phyloP scores from a whole-genome alignment of 2,797 vertebrate species.

The Botia kubotai region DNA sequence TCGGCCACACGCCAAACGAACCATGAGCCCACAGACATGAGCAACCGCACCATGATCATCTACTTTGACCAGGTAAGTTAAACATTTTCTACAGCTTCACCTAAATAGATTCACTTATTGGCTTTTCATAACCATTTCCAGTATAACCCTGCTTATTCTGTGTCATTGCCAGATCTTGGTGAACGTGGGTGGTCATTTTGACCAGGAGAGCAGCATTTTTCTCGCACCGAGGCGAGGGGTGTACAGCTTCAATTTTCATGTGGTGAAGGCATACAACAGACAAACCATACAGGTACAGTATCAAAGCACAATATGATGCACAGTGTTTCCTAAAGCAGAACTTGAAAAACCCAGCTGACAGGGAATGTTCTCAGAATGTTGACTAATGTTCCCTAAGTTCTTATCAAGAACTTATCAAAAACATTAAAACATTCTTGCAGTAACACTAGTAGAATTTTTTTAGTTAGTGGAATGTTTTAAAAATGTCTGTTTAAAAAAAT shows the following conservation, averaged over 20 bases:
- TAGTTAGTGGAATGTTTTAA: too few relatives aligned
- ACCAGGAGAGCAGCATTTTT: constrained; percentile 82
- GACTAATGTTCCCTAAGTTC: too few relatives aligned
- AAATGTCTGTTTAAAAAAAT: background rate
- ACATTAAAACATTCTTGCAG: too few relatives aligned
- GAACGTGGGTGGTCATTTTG: constrained; percentile 82
- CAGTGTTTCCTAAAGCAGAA: background rate
- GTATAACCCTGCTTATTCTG: background rate
- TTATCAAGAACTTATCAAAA: too few relatives aligned
- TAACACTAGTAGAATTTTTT: too few relatives aligned
- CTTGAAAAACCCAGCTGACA: background rate
- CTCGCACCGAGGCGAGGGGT: constrained; percentile 81
- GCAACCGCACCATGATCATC: constrained; percentile 85
- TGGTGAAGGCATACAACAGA: constrained; percentile 85
- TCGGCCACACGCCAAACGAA: constrained; percentile 83
- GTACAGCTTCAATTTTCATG: constrained; percentile 85
- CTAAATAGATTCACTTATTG: background rate
- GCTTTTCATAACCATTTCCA: background rate
- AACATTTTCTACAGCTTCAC: background rate
- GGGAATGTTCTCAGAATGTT: too few relatives aligned
- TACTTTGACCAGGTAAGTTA: constrained; percentile 82
- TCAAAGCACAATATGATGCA: background rate
- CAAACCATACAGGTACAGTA: constrained; percentile 82
- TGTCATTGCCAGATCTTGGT: constrained; percentile 77
- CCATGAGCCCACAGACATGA: constrained; percentile 85